phyloP scores from a whole-genome alignment of 2,797 vertebrate genomes.

The Paedocypris micromegethes region DNA sequence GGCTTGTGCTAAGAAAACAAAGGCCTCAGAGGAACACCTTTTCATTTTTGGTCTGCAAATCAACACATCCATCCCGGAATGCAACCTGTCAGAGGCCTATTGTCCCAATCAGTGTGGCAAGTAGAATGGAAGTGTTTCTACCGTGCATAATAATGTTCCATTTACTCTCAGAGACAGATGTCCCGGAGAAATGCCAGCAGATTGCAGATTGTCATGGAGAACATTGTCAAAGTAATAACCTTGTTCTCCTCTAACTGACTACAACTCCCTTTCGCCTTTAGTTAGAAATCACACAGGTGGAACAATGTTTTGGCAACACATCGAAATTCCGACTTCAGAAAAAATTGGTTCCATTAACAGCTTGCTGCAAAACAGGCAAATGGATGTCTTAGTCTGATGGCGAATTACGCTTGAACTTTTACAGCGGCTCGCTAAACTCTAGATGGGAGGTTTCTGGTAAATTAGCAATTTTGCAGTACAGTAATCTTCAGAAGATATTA shows the following conservation, averaged over 20 bases:
- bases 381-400: conserved; percentile 9
- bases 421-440: not conserved
- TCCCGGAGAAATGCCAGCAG: conserved; percentile 38
- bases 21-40: not conserved
- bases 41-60: conserved; percentile 3
- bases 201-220: conserved; percentile 40
- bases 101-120: conserved; percentile 31
- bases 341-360: conserved; percentile 26
- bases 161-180: conserved; percentile 41
- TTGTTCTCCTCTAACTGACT: conserved; percentile 33
- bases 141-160: conserved; percentile 36
- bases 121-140: conserved; percentile 32
- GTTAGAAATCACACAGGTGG: conserved; percentile 25
- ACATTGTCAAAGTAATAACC: conserved; percentile 41
- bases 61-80: conserved; percentile 13
- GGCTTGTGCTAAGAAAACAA: conserved; percentile 1
- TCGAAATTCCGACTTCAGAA: conserved; percentile 17
- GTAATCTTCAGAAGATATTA: too few species aligned
- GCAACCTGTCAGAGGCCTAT: conserved; percentile 27
- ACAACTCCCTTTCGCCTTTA: conserved; percentile 17
- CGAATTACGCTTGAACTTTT: conserved; percentile 10
- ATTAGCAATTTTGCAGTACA: too few species aligned
- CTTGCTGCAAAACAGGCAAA: conserved; percentile 20
- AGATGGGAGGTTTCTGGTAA: too few species aligned
- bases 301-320: conserved; percentile 27